These are phyloP conservation scores for Epizoanthus illoricatus DNA, from an alignment of 92 coral and sea anemone genomes.

Conservation along the genomic window DNA sequence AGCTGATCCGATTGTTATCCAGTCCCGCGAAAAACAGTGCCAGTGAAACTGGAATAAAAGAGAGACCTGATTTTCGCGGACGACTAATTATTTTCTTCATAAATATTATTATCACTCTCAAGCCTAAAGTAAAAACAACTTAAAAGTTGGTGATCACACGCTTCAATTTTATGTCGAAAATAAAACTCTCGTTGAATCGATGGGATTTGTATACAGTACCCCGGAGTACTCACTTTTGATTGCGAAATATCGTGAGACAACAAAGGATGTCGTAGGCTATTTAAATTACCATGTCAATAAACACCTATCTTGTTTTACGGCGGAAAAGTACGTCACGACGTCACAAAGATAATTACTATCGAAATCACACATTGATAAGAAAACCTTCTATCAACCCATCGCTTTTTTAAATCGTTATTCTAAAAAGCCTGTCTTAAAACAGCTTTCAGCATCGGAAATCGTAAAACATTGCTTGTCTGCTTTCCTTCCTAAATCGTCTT, in stretches of 20 bases:
- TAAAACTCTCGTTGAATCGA: not conserved
- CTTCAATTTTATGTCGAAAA: not conserved
- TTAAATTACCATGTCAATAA: slow-evolving; percentile 10
- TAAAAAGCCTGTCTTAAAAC: not conserved
- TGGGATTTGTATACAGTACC: not conserved
- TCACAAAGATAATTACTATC: not conserved
- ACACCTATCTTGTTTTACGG: not conserved
- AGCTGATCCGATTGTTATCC: slow-evolving; percentile 15
- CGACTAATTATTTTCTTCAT: not conserved
- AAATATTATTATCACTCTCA: not conserved
- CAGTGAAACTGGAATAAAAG: not conserved
- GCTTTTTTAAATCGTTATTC: not conserved
- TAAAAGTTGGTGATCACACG: not conserved
- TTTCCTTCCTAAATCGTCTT: slow-evolving; percentile 27
- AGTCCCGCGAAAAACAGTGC: slow-evolving; percentile 1
- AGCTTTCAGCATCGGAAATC: slow-evolving; percentile 18
- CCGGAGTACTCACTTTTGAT: slow-evolving; percentile 4
- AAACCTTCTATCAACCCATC: too few relatives aligned
- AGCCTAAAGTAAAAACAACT: not conserved
- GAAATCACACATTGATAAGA: not conserved
- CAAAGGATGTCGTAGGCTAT: slow-evolving; percentile 26
- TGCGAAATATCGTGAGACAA: slow-evolving; percentile 30
- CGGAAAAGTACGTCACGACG: slow-evolving; percentile 13
- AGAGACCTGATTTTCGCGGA: not conserved
- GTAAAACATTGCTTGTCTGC: slow-evolving; percentile 13